Conservation (phyloP, 2,113 vertebrate genomes). For the Sapajus apella region DNA sequence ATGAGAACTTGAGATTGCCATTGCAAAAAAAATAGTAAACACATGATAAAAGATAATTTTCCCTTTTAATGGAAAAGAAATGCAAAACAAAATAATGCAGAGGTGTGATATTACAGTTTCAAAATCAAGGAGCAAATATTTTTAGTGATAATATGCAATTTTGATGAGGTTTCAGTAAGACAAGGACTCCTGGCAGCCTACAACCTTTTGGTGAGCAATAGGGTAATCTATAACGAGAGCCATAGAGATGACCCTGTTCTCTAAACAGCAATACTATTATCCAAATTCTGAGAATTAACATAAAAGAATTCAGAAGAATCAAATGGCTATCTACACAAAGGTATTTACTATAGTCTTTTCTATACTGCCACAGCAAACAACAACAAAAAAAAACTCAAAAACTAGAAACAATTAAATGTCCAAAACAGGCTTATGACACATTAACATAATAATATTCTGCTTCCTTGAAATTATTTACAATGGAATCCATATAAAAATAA, state of each 20-base stretch:
- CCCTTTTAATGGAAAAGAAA: neutral
- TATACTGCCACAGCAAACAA: neutral
- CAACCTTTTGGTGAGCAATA: neutral
- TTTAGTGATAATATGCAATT: neutral
- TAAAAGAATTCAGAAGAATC: neutral
- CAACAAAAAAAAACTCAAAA: neutral
- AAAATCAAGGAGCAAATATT: neutral
- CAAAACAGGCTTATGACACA: neutral
- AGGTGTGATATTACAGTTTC: neutral
- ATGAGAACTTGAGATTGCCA: neutral
- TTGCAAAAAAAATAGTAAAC: neutral
- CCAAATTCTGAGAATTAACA: neutral
- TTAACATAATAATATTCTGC: conserved; percentile 6
- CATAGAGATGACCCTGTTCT: neutral
- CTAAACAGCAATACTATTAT: neutral
- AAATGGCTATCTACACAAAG: neutral
- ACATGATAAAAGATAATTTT: neutral
- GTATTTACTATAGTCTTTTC: neutral
- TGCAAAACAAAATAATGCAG: conserved; percentile 29
- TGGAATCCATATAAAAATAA: neutral
- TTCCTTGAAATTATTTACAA: conserved; percentile 19
- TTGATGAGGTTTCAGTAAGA: neutral
- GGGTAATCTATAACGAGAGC: neutral
- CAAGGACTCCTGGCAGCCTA: neutral
- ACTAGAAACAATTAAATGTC: conserved; percentile 1